Conservation (phyloP, 2,888 invertebrate genomes). For the Dicycla oo region DNA sequence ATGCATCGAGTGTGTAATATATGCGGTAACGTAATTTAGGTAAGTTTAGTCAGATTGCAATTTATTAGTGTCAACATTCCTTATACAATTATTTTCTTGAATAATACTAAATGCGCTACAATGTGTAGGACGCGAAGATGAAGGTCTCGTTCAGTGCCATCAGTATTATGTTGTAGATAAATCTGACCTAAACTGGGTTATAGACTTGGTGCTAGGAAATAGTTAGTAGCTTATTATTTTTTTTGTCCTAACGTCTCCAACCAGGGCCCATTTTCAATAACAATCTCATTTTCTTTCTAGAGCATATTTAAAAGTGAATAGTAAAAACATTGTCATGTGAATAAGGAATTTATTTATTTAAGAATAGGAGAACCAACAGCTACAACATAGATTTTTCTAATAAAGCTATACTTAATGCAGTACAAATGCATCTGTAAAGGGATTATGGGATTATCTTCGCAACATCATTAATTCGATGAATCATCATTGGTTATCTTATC, state of each 20-base stretch:
- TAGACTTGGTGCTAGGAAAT: neutral
- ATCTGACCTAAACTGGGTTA: slow-evolving; percentile 8
- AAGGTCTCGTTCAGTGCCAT: slow-evolving; percentile 28
- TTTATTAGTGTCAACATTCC: slow-evolving; percentile 10
- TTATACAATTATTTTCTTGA: neutral
- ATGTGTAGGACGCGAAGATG: slow-evolving; percentile 18
- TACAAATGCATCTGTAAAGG: neutral
- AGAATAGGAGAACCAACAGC: too few species aligned
- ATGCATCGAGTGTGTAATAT: neutral
- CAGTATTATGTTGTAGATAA: slow-evolving; percentile 14
- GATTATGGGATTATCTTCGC: slow-evolving; percentile 3
- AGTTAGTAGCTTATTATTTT: too few species aligned
- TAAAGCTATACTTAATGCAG: neutral
- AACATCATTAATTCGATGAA: slow-evolving; percentile 2
- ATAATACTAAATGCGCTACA: neutral
- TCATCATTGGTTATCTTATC: slow-evolving; percentile 1
- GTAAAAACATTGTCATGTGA: neutral
- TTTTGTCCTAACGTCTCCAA: too few species aligned
- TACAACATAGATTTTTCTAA: neutral
- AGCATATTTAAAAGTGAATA: neutral
- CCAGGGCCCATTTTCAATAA: too few species aligned
- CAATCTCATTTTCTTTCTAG: too few species aligned
- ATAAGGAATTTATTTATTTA: neutral
- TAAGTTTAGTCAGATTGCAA: slow-evolving; percentile 16
- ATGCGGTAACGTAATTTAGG: slow-evolving; percentile 5